Conservation (phyloP, 1,140 invertebrate species). For the Pomacea maculata region DNA sequence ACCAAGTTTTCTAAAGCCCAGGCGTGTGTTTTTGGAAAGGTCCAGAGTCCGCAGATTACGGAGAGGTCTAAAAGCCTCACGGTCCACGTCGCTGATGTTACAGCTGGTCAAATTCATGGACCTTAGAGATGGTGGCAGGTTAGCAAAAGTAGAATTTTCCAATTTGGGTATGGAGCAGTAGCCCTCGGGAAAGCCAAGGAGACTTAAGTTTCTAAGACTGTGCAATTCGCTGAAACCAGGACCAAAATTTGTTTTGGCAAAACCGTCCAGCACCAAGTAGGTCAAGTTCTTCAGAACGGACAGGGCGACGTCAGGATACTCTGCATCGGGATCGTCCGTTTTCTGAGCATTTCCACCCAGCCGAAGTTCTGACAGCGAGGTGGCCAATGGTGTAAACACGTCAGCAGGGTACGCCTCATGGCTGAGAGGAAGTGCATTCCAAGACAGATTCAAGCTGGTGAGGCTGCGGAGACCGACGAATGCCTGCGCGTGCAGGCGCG, state of each 20-base stretch:
- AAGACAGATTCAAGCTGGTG: background rate
- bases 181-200: background rate
- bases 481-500: background rate
- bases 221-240: slow-evolving; percentile 3
- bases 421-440: slow-evolving; percentile 1
- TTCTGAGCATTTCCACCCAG: background rate
- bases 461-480: background rate
- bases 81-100: slow-evolving; percentile 19
- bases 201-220: background rate
- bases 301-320: slow-evolving; percentile 13
- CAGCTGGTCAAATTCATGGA: slow-evolving; percentile 29
- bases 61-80: slow-evolving; percentile 13
- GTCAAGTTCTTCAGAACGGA: background rate
- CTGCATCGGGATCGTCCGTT: background rate
- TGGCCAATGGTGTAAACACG: background rate
- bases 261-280: slow-evolving; percentile 6
- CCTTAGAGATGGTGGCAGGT: slow-evolving; percentile 4
- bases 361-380: background rate
- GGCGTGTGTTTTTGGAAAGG: slow-evolving; percentile 19
- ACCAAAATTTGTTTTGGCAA: background rate
- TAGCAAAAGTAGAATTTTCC: background rate
- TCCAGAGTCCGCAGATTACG: slow-evolving; percentile 21
- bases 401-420: slow-evolving; percentile 3
- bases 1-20: slow-evolving; percentile 15
- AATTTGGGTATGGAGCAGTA: background rate